phyloP scores from a whole-genome alignment of 2,797 vertebrate genomes.

The Acestrorhynchus altus region DNA sequence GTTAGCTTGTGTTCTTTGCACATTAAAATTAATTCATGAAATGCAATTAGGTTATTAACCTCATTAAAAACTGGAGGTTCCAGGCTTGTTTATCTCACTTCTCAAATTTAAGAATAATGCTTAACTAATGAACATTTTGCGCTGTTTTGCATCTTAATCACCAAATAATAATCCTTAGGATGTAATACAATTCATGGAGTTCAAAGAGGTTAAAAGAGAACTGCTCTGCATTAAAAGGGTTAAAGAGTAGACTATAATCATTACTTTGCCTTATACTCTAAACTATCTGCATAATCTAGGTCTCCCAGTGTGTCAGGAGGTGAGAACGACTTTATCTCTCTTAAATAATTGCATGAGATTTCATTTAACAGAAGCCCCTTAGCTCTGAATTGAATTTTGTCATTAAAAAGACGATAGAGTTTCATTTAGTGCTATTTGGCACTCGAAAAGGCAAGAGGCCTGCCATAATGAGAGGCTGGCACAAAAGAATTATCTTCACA shows the following conservation, averaged over 20 bases:
- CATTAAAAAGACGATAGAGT: constrained; percentile 52
- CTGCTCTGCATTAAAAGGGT: not conserved
- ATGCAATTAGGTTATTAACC: too few species aligned
- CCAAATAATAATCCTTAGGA: too few species aligned
- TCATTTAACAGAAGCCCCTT: constrained; percentile 45
- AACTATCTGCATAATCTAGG: constrained; percentile 9
- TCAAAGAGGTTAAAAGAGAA: not conserved
- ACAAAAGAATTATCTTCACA: constrained; percentile 28
- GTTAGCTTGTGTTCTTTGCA: too few species aligned
- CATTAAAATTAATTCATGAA: too few species aligned
- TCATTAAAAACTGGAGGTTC: too few species aligned
- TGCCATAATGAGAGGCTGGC: constrained; percentile 38
- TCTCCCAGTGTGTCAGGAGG: constrained; percentile 20
- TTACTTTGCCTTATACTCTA: not conserved
- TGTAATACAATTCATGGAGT: too few species aligned
- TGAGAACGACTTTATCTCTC: constrained; percentile 21
- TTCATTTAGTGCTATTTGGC: constrained; percentile 41
- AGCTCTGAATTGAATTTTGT: constrained; percentile 49
- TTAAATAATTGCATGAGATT: constrained; percentile 47
- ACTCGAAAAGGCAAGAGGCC: constrained; percentile 22
- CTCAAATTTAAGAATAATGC: too few species aligned
- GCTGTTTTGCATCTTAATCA: too few species aligned
- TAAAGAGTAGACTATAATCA: not conserved
- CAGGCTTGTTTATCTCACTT: too few species aligned
- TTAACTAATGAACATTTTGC: too few species aligned